phyloP scores from a whole-genome alignment of 1,140 invertebrate species.

The Euschistus heros region DNA sequence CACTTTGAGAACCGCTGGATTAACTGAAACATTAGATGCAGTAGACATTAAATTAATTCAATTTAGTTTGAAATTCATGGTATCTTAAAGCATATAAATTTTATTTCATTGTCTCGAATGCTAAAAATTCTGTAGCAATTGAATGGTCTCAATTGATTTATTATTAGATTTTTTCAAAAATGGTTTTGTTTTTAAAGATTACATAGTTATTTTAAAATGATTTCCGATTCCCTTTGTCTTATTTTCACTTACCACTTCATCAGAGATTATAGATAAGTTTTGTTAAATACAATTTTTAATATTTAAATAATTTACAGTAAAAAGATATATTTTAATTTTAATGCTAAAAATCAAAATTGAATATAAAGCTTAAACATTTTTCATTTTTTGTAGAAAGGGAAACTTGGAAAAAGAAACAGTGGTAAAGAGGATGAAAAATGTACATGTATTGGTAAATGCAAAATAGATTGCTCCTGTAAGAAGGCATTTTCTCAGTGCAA shows the following conservation, averaged over 20 bases:
- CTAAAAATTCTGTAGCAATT: no score
- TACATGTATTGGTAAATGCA: neutral
- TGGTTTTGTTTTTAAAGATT: no score
- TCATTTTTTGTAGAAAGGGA: neutral
- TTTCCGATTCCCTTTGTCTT: neutral
- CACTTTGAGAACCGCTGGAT: no score
- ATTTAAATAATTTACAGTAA: neutral
- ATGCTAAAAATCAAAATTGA: neutral
- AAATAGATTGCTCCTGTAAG: neutral
- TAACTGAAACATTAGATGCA: no score
- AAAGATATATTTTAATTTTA: neutral
- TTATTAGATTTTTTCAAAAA: no score
- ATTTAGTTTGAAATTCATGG: no score
- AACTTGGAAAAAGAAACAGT: neutral
- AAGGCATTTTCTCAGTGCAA: neutral
- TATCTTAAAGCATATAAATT: no score
- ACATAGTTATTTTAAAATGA: no score
- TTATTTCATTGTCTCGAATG: no score
- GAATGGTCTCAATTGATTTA: no score
- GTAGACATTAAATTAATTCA: no score
- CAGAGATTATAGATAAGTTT: neutral
- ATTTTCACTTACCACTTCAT: neutral
- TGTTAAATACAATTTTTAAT: neutral
- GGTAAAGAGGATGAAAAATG: conserved; percentile 2
- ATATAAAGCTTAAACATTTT: neutral